Base-by-base conservation (phyloP, 2,797 vertebrate species). In the Cynodonichthys magdalenae region DNA sequence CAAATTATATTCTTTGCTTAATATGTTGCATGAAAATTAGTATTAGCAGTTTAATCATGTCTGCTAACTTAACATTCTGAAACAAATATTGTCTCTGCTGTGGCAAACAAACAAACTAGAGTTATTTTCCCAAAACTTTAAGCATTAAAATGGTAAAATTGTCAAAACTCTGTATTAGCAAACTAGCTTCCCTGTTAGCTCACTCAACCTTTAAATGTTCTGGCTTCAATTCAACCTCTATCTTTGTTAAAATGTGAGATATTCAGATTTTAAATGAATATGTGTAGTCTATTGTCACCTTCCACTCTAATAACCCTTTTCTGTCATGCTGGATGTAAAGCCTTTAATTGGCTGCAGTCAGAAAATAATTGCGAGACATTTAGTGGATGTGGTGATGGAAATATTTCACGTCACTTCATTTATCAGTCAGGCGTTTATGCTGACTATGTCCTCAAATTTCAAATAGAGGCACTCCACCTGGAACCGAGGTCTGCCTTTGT, bases 401-500 rank as follows among this genome's bases (percentile, higher is more conserved):
- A 48, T 61, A 46, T 75, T 77, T 71, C 59, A n/a, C 11, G 44
- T 55, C 55, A 19, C 62, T 53, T 77, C 46, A 34, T 68, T 59
- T 53, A 74, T 81, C 59, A 73, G 27, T 48, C 62, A n/a, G 75
- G 82, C 74, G 10, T 70, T 79, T 70, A 41, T 80, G 81, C 84
- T 79, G 84, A 86, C 74, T 62, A 56, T 34, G 66, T 41, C 53
- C 53, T 75, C 48, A 29, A 19, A 55, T 63, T 57, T n/a, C 46
- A 53, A 63, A 49, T 69, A n/a, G 17, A 36, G 42, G 15, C 55
- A 52, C 71, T 82, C 68, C 51, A 56, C 49, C 49, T 59, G 19
- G 58, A 61, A 75, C 50, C 73, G 63, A 56, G 50, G 10, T 62
- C 58, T 69, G 75, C 45, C 44, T 66, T 39, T 14, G 63, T 75